These are phyloP conservation scores for Syrmaticus mikado DNA, from an alignment of 2,113 vertebrate species.

Conservation along the genomic window DNA sequence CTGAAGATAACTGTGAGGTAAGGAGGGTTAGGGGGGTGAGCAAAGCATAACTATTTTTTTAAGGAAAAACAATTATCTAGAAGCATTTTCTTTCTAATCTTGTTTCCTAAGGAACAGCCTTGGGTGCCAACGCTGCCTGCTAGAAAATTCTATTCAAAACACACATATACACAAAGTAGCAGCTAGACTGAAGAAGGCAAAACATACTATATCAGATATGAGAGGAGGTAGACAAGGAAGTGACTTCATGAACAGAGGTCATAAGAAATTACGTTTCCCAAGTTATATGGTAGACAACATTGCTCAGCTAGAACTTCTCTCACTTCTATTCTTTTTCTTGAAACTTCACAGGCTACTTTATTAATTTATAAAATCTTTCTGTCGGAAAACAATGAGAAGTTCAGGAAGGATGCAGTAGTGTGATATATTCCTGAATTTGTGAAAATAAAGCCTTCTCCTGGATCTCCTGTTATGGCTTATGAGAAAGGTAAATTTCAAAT, in stretches of 20 bases:
- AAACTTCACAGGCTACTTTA: not conserved
- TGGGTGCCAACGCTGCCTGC: not conserved
- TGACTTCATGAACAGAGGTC: not conserved
- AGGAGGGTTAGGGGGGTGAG: too few species aligned
- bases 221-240: not conserved
- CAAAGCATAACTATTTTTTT: rapidly evolving
- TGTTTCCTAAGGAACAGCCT: not conserved
- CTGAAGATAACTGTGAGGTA: not conserved
- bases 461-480: rapidly evolving
- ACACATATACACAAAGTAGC: not conserved
- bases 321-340: not conserved
- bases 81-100: not conserved
- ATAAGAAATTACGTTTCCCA: not conserved
- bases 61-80: rapidly evolving
- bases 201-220: rapidly evolving
- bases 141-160: not conserved
- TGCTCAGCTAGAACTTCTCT: not conserved
- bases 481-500: not conserved
- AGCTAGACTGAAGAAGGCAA: not conserved
- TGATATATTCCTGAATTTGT: not conserved
- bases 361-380: not conserved
- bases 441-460: not conserved
- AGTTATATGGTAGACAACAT: not conserved
- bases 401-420: not conserved
- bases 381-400: not conserved